phyloP scores from a whole-genome alignment of 2,888 invertebrate species.

The Philereme transversata region DNA sequence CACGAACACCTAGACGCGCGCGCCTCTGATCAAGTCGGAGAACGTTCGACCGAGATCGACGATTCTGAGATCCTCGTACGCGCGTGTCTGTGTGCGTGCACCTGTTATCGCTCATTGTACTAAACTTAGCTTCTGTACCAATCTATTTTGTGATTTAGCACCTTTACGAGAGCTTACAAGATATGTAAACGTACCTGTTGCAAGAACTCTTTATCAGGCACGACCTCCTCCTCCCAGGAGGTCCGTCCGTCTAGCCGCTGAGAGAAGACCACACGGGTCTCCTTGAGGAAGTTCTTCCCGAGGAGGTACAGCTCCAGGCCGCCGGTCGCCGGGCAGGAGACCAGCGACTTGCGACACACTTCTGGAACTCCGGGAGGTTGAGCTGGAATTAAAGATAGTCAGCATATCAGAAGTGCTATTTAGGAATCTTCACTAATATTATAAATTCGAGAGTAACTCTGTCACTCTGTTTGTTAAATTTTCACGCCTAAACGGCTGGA shows the following conservation, averaged over 20 bases:
- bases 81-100: constrained; percentile 1
- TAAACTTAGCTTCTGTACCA: too few relatives aligned
- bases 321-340: constrained; percentile 90
- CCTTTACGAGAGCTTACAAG: too few relatives aligned
- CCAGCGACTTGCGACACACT: constrained; percentile 94
- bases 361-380: constrained; percentile 97
- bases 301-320: constrained; percentile 94
- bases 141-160: too few relatives aligned
- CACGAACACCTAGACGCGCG: too few relatives aligned
- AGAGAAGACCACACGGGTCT: constrained; percentile 92
- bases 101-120: too few relatives aligned
- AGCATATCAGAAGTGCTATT: background rate
- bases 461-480: too few relatives aligned
- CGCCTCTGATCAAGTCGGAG: too few relatives aligned
- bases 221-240: constrained; percentile 92
- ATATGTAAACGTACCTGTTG: constrained; percentile 86
- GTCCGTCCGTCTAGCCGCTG: constrained; percentile 82
- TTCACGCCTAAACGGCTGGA: too few relatives aligned
- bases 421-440: too few relatives aligned
- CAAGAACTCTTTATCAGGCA: constrained; percentile 94
- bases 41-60: too few relatives aligned
- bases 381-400: constrained; percentile 81
- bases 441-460: too few relatives aligned
- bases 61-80: too few relatives aligned
- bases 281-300: constrained; percentile 96